These are phyloP conservation scores for Conistra vaccinii DNA, from an alignment of 2,888 invertebrate species.

Conservation along the genomic window DNA sequence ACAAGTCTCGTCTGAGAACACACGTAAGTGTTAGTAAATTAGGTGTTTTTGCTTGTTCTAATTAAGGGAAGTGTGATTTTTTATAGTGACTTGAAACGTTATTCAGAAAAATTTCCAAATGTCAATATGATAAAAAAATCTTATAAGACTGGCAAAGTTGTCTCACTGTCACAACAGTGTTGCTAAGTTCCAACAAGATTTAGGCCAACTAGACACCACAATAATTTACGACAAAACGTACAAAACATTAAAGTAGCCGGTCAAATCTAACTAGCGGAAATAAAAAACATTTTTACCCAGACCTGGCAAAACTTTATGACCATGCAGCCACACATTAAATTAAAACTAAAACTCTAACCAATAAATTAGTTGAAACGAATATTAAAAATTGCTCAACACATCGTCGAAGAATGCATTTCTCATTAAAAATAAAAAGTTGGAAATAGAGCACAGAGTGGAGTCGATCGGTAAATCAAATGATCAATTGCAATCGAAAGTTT, in stretches of 20 bases:
- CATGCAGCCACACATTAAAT: constrained; percentile 28
- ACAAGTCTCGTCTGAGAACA: constrained; percentile 67
- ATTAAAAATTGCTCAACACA: constrained; percentile 48
- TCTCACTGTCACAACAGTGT: constrained; percentile 1
- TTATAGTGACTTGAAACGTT: constrained; percentile 20
- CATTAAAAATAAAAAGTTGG: constrained; percentile 73
- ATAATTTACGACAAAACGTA: not conserved
- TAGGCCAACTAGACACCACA: constrained; percentile 37
- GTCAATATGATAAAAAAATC: constrained; percentile 43
- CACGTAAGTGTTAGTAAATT: constrained; percentile 76
- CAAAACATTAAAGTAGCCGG: not conserved
- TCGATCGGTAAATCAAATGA: constrained; percentile 72
- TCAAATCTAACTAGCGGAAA: not conserved
- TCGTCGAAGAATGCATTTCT: constrained; percentile 65
- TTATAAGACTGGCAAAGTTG: constrained; percentile 46
- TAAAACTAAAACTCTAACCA: constrained; percentile 29
- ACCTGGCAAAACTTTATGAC: constrained; percentile 33
- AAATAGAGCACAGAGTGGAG: constrained; percentile 63
- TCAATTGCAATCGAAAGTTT: constrained; percentile 72
- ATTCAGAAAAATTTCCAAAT: constrained; percentile 32
- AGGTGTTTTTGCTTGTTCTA: constrained; percentile 54
- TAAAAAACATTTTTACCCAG: constrained; percentile 2
- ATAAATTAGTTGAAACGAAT: constrained; percentile 43
- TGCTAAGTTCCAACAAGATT: constrained; percentile 50
- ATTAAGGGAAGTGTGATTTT: constrained; percentile 59